Conservation (phyloP, 2,888 invertebrate genomes). For the Apotomis capreana region DNA sequence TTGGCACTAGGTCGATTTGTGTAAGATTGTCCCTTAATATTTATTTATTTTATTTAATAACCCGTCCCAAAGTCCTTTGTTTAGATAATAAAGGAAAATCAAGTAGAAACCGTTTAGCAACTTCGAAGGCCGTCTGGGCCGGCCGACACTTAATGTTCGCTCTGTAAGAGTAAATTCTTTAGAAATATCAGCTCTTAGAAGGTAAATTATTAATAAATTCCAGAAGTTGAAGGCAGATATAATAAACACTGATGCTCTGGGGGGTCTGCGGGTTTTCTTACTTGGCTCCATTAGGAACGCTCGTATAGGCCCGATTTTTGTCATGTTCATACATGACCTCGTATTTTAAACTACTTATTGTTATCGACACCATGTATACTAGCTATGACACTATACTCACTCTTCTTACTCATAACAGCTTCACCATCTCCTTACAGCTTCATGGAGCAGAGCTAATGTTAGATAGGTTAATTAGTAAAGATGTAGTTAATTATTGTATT, state of each 20-base stretch:
- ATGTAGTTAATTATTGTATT: too few relatives aligned
- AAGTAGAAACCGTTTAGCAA: constrained; percentile 26
- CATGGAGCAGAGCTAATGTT: too few relatives aligned
- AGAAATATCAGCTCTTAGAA: constrained; percentile 24
- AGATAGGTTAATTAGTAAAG: too few relatives aligned
- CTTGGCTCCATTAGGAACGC: not conserved
- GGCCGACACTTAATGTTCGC: constrained; percentile 7
- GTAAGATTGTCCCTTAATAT: too few relatives aligned
- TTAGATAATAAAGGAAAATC: constrained; percentile 29
- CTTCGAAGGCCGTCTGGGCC: not conserved
- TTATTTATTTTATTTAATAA: not conserved
- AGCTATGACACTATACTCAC: too few relatives aligned
- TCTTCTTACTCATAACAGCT: too few relatives aligned
- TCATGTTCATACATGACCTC: not conserved
- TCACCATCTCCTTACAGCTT: too few relatives aligned
- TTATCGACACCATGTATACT: too few relatives aligned
- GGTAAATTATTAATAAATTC: constrained; percentile 28
- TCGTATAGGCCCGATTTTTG: not conserved
- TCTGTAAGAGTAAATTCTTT: constrained; percentile 15
- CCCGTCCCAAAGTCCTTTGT: not conserved
- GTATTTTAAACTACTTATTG: too few relatives aligned
- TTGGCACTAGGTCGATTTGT: too few relatives aligned
- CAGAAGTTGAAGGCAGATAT: constrained; percentile 11
- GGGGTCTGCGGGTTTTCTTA: constrained; percentile 10
- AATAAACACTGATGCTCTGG: constrained; percentile 6